A percentile compares a stretch with the other conserved stretches of the same genome.
These are phyloP conservation scores for Scartelaos histophorus DNA, from an alignment of 2,113 vertebrate genomes.

Conservation along the genomic window DNA sequence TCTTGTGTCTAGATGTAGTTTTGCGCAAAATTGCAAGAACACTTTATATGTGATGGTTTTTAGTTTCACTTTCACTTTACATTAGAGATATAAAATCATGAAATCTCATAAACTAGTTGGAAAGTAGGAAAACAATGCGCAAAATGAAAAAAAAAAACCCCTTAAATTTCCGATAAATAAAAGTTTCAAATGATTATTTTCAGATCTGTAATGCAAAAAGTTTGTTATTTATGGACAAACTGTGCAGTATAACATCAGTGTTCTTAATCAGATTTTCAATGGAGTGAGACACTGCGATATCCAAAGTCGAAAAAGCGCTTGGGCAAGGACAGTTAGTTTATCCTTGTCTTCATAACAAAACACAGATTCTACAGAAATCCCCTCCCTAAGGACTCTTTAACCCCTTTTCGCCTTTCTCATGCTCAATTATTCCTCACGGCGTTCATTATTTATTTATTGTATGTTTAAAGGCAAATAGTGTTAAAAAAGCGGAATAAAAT, in stretches of 20 bases:
- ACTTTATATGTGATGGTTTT: neutral
- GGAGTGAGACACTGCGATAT: conserved; percentile 35
- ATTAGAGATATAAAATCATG: too few species aligned
- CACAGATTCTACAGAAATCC: conserved; percentile 67
- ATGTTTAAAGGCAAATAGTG: conserved; percentile 73
- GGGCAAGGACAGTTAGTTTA: conserved; percentile 66
- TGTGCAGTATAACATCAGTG: conserved; percentile 5
- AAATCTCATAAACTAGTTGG: too few species aligned
- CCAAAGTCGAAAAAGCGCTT: conserved; percentile 58
- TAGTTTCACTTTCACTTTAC: too few species aligned
- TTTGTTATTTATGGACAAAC: neutral
- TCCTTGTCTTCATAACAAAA: conserved; percentile 64
- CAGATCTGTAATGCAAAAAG: neutral
- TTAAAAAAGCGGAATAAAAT: conserved; percentile 83
- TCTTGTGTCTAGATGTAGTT: neutral
- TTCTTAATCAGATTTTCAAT: conserved; percentile 9
- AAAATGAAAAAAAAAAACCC: too few species aligned
- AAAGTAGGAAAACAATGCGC: too few species aligned
- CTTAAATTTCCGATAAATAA: neutral
- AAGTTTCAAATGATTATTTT: too few species aligned
- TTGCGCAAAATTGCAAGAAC: neutral
- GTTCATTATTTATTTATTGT: conserved; percentile 77
- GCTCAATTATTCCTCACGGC: conserved; percentile 63
- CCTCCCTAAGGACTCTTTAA: conserved; percentile 66
- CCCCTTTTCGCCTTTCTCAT: conserved; percentile 56